phyloP scores from a whole-genome alignment of 2,113 vertebrate species.

The Agapornis roseicollis region DNA sequence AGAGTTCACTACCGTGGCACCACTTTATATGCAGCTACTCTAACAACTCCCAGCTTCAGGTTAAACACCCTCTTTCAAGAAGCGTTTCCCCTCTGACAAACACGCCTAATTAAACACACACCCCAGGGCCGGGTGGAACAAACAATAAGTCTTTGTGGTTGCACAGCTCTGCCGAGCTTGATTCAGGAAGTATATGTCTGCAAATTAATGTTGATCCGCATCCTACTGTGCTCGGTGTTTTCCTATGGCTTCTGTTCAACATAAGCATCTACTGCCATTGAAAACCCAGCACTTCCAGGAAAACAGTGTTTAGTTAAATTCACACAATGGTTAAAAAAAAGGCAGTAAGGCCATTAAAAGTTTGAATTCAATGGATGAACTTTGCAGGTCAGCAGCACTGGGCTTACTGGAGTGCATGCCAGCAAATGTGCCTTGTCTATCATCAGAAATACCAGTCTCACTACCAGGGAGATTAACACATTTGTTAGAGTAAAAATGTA shows the following conservation, averaged over 20 bases:
- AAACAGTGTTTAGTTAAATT: neutral
- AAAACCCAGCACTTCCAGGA: neutral
- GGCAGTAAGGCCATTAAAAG: neutral
- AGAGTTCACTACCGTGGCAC: neutral
- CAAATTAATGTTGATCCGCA: neutral
- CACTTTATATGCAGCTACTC: accelerated
- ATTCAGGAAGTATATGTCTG: neutral
- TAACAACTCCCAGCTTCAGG: neutral
- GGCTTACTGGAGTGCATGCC: neutral
- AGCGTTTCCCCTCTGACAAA: neutral
- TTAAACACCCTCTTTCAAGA: neutral
- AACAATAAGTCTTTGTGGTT: neutral
- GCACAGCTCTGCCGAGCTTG: neutral
- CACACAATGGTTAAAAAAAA: neutral
- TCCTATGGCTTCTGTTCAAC: neutral
- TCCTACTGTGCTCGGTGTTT: neutral
- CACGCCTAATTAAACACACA: neutral
- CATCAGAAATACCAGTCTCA: neutral
- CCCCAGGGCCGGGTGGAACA: neutral
- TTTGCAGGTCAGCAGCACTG: neutral
- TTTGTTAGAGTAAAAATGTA: neutral
- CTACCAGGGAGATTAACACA: neutral
- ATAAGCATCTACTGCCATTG: neutral
- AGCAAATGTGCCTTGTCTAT: neutral
- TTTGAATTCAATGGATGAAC: neutral